A percentile compares a stretch with the other conserved stretches of the same genome.
These are phyloP conservation scores for Lycorma delicatula DNA, from an alignment of 1,140 invertebrate genomes.

Conservation along the genomic window DNA sequence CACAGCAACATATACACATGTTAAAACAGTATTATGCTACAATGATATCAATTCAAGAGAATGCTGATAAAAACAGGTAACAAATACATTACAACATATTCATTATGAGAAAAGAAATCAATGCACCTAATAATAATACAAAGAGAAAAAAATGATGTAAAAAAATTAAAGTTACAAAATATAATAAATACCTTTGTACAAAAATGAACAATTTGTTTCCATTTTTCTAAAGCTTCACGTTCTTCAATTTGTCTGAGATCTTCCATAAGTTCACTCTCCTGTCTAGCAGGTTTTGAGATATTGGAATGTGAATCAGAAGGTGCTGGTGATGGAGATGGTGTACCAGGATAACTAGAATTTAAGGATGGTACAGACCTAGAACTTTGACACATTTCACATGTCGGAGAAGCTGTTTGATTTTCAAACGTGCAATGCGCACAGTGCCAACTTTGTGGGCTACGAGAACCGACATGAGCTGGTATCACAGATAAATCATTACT, in stretches of 20 bases:
- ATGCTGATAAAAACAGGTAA: no score
- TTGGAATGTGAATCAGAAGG: slow-evolving; percentile 1
- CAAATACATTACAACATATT: no score
- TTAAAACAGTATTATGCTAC: no score
- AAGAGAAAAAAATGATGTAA: no score
- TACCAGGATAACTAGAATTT: slow-evolving; percentile 33
- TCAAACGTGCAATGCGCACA: slow-evolving; percentile 74
- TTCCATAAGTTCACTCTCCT: slow-evolving; percentile 76
- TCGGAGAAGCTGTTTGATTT: slow-evolving; percentile 55
- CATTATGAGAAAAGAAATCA: no score
- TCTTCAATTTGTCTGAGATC: slow-evolving; percentile 71
- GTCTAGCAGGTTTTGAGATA: slow-evolving; percentile 35
- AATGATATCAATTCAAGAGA: no score
- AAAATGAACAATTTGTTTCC: slow-evolving; percentile 75
- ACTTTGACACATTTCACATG: slow-evolving; percentile 79
- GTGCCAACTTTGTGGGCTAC: slow-evolving; percentile 47
- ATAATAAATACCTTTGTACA: slow-evolving; percentile 59
- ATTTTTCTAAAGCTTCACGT: slow-evolving; percentile 69
- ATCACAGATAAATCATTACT: slow-evolving; percentile 15
- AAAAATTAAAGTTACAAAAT: no score
- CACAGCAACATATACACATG: no score
- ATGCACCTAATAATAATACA: no score
- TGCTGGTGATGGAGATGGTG: slow-evolving; percentile 19
- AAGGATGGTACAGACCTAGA: slow-evolving; percentile 32
- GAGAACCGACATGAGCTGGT: slow-evolving; percentile 5